These are phyloP conservation scores for Procapra przewalskii DNA, from an alignment of 2,113 vertebrate species.

Conservation along the genomic window DNA sequence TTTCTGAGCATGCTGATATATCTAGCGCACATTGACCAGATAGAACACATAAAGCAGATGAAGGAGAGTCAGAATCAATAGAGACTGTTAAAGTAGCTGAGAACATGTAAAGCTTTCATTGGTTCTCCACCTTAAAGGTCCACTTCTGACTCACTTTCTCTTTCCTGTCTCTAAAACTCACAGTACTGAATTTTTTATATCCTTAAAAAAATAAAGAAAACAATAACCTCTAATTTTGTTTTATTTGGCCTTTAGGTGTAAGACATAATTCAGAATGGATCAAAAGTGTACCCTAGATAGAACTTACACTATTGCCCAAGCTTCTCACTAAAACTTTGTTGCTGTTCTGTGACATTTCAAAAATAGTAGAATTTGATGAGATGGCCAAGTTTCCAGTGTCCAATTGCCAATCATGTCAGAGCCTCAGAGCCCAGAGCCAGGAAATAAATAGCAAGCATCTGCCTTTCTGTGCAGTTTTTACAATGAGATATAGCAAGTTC, in stretches of 20 bases:
- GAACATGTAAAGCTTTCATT: background rate
- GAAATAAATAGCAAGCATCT: background rate
- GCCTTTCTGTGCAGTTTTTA: background rate
- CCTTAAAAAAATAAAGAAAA: background rate
- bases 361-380: conserved; percentile 6
- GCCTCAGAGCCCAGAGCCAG: background rate
- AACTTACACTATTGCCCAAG: background rate
- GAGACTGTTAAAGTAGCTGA: background rate
- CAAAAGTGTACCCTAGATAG: background rate
- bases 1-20: background rate
- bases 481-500: background rate
- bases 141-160: background rate
- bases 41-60: no score
- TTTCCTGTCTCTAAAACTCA: background rate
- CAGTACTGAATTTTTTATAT: background rate
- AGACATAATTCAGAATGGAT: conserved; percentile 32
- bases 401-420: background rate
- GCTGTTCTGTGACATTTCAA: conserved; percentile 1
- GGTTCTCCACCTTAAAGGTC: background rate
- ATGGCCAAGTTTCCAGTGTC: background rate
- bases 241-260: background rate
- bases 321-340: background rate
- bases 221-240: background rate
- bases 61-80: background rate
- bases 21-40: background rate